Conservation (phyloP, 1,140 invertebrate species). For the Hydropsyche tenuis region DNA sequence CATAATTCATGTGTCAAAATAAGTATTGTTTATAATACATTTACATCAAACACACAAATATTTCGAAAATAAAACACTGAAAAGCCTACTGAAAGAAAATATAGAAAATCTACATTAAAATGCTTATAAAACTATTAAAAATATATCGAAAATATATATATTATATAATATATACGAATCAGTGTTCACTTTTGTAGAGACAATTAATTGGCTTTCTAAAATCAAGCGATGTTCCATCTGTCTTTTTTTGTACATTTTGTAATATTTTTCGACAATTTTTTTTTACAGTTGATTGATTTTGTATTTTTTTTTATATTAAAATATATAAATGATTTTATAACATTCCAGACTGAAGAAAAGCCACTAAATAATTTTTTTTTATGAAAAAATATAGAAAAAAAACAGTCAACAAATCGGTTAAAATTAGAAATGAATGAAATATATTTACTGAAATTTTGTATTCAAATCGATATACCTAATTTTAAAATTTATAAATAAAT, state of each 20-base stretch:
- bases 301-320: neutral
- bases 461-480: too few relatives aligned
- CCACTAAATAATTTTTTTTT: too few relatives aligned
- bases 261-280: slow-evolving; percentile 1
- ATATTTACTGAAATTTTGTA: too few relatives aligned
- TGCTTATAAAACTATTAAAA: slow-evolving; percentile 9
- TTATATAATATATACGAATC: neutral
- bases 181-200: neutral
- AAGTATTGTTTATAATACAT: neutral
- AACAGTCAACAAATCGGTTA: too few relatives aligned
- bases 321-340: slow-evolving; percentile 1
- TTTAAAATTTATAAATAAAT: too few relatives aligned
- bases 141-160: slow-evolving; percentile 15
- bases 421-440: too few relatives aligned
- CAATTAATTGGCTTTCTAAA: slow-evolving; percentile 1
- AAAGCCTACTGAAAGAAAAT: slow-evolving; percentile 4
- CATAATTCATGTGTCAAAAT: neutral
- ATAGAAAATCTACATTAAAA: slow-evolving; percentile 21
- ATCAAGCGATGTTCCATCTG: neutral
- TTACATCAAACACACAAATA: slow-evolving; percentile 18
- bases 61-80: slow-evolving; percentile 5
- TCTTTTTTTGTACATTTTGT: neutral
- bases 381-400: too few relatives aligned
- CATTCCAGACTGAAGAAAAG: too few relatives aligned
- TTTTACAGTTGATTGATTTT: neutral